These are phyloP conservation scores for Notolabrus celidotus DNA, from an alignment of 2,797 vertebrate genomes.

Conservation along the genomic window DNA sequence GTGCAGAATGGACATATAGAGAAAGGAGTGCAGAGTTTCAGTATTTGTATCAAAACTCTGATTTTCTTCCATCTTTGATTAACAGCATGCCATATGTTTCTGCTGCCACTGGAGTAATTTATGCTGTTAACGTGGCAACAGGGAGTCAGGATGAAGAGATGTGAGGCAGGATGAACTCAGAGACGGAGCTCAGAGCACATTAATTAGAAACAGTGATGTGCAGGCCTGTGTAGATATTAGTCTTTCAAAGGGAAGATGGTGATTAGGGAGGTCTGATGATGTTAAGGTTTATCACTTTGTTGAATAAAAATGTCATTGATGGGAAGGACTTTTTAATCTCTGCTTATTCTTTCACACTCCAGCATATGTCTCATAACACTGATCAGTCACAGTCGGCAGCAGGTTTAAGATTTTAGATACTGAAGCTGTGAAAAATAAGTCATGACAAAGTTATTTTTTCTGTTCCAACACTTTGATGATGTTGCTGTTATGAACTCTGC, in stretches of 20 bases:
- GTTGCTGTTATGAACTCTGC: background rate
- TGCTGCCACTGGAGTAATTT: constrained; percentile 15
- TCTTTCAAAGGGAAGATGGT: constrained; percentile 3
- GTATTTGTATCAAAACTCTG: background rate
- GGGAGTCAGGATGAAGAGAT: constrained; percentile 17
- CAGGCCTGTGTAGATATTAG: constrained; percentile 5
- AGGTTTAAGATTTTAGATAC: background rate
- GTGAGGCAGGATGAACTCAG: background rate
- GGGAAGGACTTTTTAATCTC: constrained; percentile 12
- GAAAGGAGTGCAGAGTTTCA: background rate
- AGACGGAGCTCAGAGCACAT: background rate
- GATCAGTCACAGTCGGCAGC: background rate
- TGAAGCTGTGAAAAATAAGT: background rate
- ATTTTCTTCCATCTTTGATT: background rate
- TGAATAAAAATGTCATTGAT: background rate
- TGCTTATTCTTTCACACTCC: background rate
- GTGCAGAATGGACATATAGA: background rate
- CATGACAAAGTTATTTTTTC: background rate
- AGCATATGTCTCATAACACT: background rate
- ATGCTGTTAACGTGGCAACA: constrained; percentile 47
- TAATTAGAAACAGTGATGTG: constrained; percentile 41
- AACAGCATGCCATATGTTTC: background rate
- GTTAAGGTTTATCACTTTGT: background rate
- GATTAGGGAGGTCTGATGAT: constrained; percentile 4
- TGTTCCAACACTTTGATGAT: background rate